Evolutionary conservation across 2,797 vertebrate genomes (phyloP), one percentile per base, ranked within the genome.

Genomic region (Rhabdophis nuchalis): DNA sequence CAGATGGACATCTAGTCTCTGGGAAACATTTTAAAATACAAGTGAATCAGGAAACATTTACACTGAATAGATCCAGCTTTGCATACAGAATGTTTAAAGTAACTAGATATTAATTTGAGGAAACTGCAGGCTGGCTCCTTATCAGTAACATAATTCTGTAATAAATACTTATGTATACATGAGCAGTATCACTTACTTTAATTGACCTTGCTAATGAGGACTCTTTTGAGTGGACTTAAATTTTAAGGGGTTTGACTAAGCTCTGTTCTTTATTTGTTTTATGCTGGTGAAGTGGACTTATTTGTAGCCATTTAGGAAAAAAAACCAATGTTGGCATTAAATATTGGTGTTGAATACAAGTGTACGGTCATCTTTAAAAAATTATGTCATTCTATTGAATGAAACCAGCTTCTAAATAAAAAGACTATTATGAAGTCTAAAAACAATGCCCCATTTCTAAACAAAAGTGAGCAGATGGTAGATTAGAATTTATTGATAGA

Each of bases 121-220:
- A 86, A 95, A 95, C 50, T 72, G 82, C 89, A 91, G 91, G 52
- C 93, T 93, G 60, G 93, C 29, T 85, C 92, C 89, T 92, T 95
- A 89, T 92, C 88, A 90, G 90, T 64, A 91, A 88, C 64, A 64
- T 95, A 95, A 93, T 96, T 95, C 93, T 52, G 7, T 95, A 96
- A 96, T 94, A 94, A 92, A 95, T 91, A 64, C 0, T 0, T 86
- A 92, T 60, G 10, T 94, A 88, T 92, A 1, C 46, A 77, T 91
- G 77, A 90, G 14, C 52, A 56, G 23, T 85, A 92, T 95, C 94
- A 94, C 92, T 91, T 92, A 25, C 87, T 94, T 95, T 96, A 95
- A 90, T 93, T 93, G 87, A 85, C 94, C 41, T 27, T 16, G 5
- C 57, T 95, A 93, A 95, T 90, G 89, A 96, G 93, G 86, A 68